Base-by-base conservation (phyloP, 2,888 invertebrate genomes). In the Ochropleura plecta region DNA sequence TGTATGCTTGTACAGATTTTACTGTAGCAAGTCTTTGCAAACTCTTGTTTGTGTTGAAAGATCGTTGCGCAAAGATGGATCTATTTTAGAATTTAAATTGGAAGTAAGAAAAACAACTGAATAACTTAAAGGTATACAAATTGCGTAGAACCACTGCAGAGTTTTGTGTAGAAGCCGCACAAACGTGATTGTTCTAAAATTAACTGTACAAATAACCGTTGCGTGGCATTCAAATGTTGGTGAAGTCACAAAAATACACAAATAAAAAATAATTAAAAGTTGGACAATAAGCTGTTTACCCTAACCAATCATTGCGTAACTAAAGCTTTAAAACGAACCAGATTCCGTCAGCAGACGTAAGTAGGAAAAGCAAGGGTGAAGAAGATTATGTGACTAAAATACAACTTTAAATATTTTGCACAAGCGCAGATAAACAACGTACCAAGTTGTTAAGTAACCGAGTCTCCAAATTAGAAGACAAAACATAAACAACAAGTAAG, bases 401-500 rank as follows among this genome's bases (percentile, higher is more conserved):
- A 81, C 73, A 82, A 82, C 88, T 79, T 72, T 80, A 68, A 88
- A 86, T 83, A 88, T 76, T 82, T 81, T 87, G 76, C 70, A 77
- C 81, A 80, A 81, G 76, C 85, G 62, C 59, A 78, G 76, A 81
- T 84, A 86, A 79, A 88, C 86, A 81, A 77, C 71, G 72, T 40
- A 71, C 78, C 66, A 69, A 86, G 78, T 88, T 80, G 69, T 75
- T 80, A 84, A 84, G 88, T 86, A 86, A 81, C 78, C 76, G 75
- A 79, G 74, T 78, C 80, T 87, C 80, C 65, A 85, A 88, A 88
- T 88, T 88, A 88, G 81, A 84, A 87, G 84, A 84, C 84, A 73
- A 83, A 85, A 88, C 84, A 88, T 81, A 88, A 88, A 88, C 88
- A 88, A 83, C 76, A 73, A 82, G 81, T 85, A 80, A 83, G 74